These are phyloP conservation scores for Oncopodura yosiiana DNA, from an alignment of 1,140 invertebrate genomes.

Conservation along the genomic window DNA sequence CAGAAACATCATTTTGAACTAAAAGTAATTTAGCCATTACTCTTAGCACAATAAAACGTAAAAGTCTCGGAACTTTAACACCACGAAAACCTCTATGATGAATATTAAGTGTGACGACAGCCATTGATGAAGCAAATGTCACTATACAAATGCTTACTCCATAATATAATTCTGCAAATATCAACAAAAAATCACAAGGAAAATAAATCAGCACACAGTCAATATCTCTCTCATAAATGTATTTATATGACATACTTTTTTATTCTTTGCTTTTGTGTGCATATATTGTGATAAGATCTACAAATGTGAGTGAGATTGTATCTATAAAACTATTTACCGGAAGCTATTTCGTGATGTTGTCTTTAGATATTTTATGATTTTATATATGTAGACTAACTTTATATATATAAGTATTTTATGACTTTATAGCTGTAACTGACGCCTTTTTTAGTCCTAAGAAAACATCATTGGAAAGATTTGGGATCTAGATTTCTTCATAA, in stretches of 20 bases:
- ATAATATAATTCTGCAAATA: constrained; percentile 69
- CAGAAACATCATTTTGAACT: constrained; percentile 15
- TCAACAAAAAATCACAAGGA: not conserved
- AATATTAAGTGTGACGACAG: constrained; percentile 62
- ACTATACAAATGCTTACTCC: constrained; percentile 84
- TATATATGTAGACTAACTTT: too few species aligned
- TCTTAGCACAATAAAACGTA: constrained; percentile 25
- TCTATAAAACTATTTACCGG: too few species aligned
- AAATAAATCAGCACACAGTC: not conserved
- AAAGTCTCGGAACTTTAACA: constrained; percentile 21
- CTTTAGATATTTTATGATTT: too few species aligned
- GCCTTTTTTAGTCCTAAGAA: too few species aligned
- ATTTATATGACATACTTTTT: not conserved
- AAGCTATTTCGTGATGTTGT: too few species aligned
- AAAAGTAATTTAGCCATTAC: constrained; percentile 22
- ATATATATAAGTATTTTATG: too few species aligned
- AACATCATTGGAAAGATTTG: too few species aligned
- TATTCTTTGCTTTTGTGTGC: too few species aligned
- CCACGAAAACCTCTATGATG: constrained; percentile 32
- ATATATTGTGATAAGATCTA: too few species aligned
- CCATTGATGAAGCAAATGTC: constrained; percentile 75
- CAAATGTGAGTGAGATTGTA: too few species aligned
- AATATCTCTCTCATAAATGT: not conserved
- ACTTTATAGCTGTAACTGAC: too few species aligned
- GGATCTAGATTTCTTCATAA: too few species aligned